Evolutionary conservation across 2,797 vertebrate genomes (phyloP), one percentile per base, ranked within the genome.

Genomic region (Lithobates pipiens): DNA sequence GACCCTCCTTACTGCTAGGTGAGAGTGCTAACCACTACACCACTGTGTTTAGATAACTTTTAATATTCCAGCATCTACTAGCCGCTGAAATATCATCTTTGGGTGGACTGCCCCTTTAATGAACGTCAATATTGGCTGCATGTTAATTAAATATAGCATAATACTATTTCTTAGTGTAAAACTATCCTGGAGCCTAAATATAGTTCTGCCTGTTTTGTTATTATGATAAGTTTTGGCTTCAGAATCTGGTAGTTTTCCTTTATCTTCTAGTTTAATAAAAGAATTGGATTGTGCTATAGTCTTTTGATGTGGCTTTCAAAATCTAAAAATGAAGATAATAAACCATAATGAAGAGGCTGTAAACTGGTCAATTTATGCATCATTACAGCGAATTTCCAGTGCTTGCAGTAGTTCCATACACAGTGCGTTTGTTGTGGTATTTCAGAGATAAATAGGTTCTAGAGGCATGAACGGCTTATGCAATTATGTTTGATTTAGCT

Each of bases 401-500:
- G 32, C 13, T 15, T 25, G 44, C 1, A 34, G 42, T 69, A 72
- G n/a, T 23, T 68, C 8, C 36, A 68, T 54, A 63, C 57, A 84
- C 44, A 54, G 46, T 32, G 27, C 16, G 0, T 50, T 21, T 86
- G 84, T 61, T 71, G 42, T 69, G 65, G 8, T 32, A 57, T 16
- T 29, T 27, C 21, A 10, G 29, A 42, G 57, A 75, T 80, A 75
- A 69, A 70, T 63, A 46, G 63, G 61, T 75, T 16, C 32, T 76
- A n/a, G 72, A 63, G 25, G 25, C 44, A 65, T 79, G 46, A 42
- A 50, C 11, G n/a, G 27, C 36, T 85, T 68, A 67, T 72, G 67
- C 46, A 65, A 80, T 74, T 79, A 68, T 74, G 16, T 78, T 70
- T 77, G 74, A 46, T 84, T 84, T 77, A 77, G 82, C 82, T 76